Evolutionary conservation across 2,113 vertebrate genomes (phyloP).

Genomic region (Eptatretus burgeri): DNA sequence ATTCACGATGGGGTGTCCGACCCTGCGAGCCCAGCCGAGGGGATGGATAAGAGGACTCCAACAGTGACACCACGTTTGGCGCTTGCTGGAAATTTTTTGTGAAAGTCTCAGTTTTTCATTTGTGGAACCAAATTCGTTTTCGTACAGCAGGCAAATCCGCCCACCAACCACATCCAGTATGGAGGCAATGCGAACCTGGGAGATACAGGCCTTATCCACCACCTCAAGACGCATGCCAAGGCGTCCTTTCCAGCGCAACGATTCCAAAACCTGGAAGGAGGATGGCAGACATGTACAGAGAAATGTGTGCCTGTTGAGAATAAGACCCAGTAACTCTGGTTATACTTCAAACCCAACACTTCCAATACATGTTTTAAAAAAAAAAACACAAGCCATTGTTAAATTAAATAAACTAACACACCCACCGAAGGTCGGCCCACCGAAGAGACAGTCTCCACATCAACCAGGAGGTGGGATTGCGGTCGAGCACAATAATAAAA

Average conservation of each 20-base stretch:
- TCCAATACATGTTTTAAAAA: too few relatives aligned
- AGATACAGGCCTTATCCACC: conserved; percentile 45
- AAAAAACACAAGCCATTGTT: too few relatives aligned
- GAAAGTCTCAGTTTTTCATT: too few relatives aligned
- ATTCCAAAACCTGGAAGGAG: conserved; percentile 38
- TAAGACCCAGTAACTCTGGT: not conserved
- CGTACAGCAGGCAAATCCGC: conserved; percentile 48
- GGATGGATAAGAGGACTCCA: conserved; percentile 61
- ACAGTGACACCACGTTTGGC: conserved; percentile 88
- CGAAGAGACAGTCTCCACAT: too few relatives aligned
- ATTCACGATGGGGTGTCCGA: conserved; percentile 25
- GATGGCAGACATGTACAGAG: not conserved
- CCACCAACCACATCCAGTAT: conserved; percentile 44
- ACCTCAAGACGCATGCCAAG: conserved; percentile 59
- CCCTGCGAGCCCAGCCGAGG: conserved; percentile 49
- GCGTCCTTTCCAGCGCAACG: conserved; percentile 37
- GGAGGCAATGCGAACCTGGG: conserved; percentile 35
- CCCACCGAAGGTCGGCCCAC: too few relatives aligned
- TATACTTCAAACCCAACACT: too few relatives aligned
- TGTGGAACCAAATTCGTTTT: conserved; percentile 15
- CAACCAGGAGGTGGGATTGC: too few relatives aligned
- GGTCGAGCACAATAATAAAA: too few relatives aligned
- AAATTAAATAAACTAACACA: too few relatives aligned
- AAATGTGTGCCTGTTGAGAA: not conserved
- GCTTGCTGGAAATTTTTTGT: conserved; percentile 12